Evolutionary conservation across 2,113 vertebrate species (phyloP), one percentile per base, ranked within the genome.

Genomic region (Microtus ochrogaster): DNA sequence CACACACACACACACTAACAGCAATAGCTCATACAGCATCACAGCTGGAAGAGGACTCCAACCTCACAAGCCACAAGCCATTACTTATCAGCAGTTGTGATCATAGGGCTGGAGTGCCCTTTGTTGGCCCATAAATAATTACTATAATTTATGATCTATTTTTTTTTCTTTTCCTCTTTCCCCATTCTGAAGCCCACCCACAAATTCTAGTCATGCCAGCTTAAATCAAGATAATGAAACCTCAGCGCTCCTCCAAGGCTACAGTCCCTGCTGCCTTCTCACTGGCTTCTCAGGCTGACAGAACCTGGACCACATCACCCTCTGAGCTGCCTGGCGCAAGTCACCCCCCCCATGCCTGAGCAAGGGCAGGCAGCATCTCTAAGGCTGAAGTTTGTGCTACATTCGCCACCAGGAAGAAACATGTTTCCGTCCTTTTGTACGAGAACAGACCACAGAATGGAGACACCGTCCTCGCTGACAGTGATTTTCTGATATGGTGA

Each of bases 221-320:
- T 98, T 97, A 97, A 97, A 98, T 98, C 97, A 98, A 96, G 98
- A 94, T 98, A 98, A 98, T 97, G 97, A 98, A 98, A 98, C 76
- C 73, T 98, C 98, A 97, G 0, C 30, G 95, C 92, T 90, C 8
- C 0, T 0, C 89, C n/a, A 65, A 92, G 94, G 79, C 65, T 0
- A 0, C 9, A 30, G 81, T 49, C 84, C 47, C 92, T 39, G 28
- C 66, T 9, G 14, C 77, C 9, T 74, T 28, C 83, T 74, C n/a
- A 55, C 61, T 65, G 36, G 66, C 93, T 94, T 83, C 30, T 0
- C 1, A 0, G 68, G 39, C n/a, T 12, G 41, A 2, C 0, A 16
- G 26, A 13, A 55, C 77, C 14, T 0, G 3, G 4, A 41, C 55
- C 14, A 0, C 6, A 10, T 47, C 3, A 9, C 82, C 72, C 55